Conservation (phyloP, 2,888 invertebrate genomes). For the Rhamphomyia laevipes region DNA sequence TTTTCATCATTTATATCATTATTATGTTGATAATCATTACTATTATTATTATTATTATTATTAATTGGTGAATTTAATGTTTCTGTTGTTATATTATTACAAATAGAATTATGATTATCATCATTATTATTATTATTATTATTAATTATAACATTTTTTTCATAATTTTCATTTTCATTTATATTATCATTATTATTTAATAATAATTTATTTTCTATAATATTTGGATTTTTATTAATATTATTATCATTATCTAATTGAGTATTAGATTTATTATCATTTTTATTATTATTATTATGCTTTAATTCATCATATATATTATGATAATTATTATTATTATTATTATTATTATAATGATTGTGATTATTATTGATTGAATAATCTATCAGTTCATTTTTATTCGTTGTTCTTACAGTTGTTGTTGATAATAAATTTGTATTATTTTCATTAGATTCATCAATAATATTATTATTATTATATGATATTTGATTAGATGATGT, state of each 20-base stretch:
- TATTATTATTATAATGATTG: constrained; percentile 3
- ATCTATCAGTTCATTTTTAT: too few relatives aligned
- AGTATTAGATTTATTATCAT: constrained; percentile 1
- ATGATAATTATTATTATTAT: neutral
- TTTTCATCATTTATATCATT: neutral
- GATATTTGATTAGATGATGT: too few relatives aligned
- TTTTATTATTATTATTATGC: constrained; percentile 1
- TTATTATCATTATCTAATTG: constrained; percentile 3
- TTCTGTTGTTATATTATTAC: neutral
- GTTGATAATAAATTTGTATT: too few relatives aligned
- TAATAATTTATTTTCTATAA: neutral
- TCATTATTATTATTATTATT: neutral
- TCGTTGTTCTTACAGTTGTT: too few relatives aligned
- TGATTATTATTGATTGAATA: neutral
- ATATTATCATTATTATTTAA: neutral
- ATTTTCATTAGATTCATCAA: too few relatives aligned
- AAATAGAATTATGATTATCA: neutral
- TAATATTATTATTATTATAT: too few relatives aligned
- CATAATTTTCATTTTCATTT: neutral
- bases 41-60: constrained; percentile 4
- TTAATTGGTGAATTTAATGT: neutral
- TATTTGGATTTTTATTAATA: neutral
- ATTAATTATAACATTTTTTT: too few relatives aligned
- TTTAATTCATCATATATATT: neutral
- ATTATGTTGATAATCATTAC: constrained; percentile 3